Evolutionary conservation across 2,113 vertebrate genomes (phyloP).

Genomic region (Muscicapa adusta): DNA sequence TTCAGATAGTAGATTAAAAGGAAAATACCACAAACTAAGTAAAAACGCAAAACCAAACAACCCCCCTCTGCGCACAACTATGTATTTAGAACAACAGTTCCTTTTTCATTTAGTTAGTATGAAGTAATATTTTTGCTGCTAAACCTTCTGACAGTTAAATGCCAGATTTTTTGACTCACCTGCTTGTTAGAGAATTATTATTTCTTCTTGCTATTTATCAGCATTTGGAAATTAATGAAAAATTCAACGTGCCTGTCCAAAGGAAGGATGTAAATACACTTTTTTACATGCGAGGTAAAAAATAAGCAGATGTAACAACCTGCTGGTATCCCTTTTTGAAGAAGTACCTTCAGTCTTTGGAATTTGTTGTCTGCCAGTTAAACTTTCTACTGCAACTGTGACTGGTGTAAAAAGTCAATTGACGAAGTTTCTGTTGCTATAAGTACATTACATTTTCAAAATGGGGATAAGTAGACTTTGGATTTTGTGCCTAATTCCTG

Average conservation of each 20-base stretch:
- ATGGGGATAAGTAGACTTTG: not conserved
- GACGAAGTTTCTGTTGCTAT: not conserved
- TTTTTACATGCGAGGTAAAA: not conserved
- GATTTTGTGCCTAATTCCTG: not conserved
- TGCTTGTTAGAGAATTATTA: not conserved
- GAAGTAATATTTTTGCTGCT: not conserved
- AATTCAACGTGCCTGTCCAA: not conserved
- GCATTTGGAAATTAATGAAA: not conserved
- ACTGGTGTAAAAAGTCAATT: not conserved
- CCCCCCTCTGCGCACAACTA: fast-evolving
- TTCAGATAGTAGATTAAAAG: not conserved
- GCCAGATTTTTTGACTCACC: not conserved
- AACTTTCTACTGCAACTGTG: not conserved
- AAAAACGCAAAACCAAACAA: not conserved
- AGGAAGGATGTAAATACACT: not conserved
- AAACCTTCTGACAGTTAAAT: not conserved
- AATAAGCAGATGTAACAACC: not conserved
- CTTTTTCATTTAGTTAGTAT: not conserved
- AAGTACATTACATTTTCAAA: not conserved
- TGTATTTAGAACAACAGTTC: not conserved
- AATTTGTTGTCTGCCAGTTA: not conserved
- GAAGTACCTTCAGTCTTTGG: not conserved
- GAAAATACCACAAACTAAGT: not conserved
- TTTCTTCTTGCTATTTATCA: not conserved
- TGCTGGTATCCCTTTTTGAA: not conserved